These are phyloP conservation scores for Penaeus japonicus DNA, from an alignment of 1,140 invertebrate species.

Conservation along the genomic window DNA sequence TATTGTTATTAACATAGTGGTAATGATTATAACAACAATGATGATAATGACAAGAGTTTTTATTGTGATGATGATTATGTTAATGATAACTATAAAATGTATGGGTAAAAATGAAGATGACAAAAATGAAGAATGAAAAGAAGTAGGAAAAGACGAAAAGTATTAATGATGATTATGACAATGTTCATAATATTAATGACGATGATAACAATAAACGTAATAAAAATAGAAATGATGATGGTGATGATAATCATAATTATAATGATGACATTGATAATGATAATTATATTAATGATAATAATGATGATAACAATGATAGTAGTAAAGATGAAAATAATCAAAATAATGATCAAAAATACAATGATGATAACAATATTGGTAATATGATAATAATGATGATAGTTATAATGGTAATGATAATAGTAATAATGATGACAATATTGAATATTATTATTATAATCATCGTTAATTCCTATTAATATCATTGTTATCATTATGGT, in stretches of 20 bases:
- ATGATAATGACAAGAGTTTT: not conserved
- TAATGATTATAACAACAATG: not conserved
- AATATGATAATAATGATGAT: too few species aligned
- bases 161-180: not conserved
- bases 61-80: too few species aligned
- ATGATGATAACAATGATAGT: not conserved
- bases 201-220: too few species aligned
- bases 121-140: not conserved
- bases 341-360: not conserved
- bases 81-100: not conserved
- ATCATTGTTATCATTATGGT: not conserved
- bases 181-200: not conserved
- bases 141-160: not conserved
- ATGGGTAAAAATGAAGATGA: not conserved
- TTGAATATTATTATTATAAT: not conserved
- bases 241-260: too few species aligned
- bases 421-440: too few species aligned
- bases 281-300: too few species aligned
- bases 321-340: not conserved
- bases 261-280: too few species aligned
- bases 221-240: too few species aligned
- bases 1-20: not conserved
- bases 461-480: not conserved
- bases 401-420: too few species aligned
- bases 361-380: not conserved